Evolutionary conservation across 2,888 invertebrate species (phyloP), one percentile per base, ranked within the genome.

Genomic region (Cosmia pyralina): DNA sequence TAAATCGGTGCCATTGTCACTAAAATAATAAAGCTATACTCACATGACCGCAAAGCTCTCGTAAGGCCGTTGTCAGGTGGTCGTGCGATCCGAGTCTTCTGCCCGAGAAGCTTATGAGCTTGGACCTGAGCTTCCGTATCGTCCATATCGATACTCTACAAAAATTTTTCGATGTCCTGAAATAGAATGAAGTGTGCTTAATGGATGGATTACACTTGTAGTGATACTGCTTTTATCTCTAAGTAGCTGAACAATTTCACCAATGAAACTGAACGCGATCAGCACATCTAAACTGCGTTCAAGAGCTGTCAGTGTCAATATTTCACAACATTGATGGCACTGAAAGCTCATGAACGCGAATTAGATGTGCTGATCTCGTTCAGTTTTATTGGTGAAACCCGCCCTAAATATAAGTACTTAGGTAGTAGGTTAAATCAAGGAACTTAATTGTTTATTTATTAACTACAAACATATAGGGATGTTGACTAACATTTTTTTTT

Each of bases 101-200:
- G 94, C 1, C 95, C 96, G 3, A 96, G 91, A 28, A 96, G 88
- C 70, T 94, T 94, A 69, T 92, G 95, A 64, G 96, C 96, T 67
- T 96, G 96, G 57, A 93, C 91, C 53, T 87, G 92, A 4, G 87
- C 89, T 28, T 94, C 94, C 28, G 90, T 90, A 22, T 94, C 93
- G 3, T 93, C 93, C 93, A 94, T 79, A 8, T 28, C 3, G 50
- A 62, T 79, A 60, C 11, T 34, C 48, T 69, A 46, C 8, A 1
- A 41, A 5, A 8, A 8, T 41, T 48, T 53, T 19, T 38, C 2
- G 53, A 46, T 77, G 53, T 17, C 79, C 81, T 81, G 75, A 59
- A 81, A 81, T n/a, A 67, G 8, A 79, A 62, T 8, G 7, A 75
- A 55, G 34, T 52, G 0, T 17, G 6, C 0, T 48, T 63, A 48